Evolutionary conservation across 1,140 invertebrate species (phyloP).

Genomic region (Conopomorpha cramerella): DNA sequence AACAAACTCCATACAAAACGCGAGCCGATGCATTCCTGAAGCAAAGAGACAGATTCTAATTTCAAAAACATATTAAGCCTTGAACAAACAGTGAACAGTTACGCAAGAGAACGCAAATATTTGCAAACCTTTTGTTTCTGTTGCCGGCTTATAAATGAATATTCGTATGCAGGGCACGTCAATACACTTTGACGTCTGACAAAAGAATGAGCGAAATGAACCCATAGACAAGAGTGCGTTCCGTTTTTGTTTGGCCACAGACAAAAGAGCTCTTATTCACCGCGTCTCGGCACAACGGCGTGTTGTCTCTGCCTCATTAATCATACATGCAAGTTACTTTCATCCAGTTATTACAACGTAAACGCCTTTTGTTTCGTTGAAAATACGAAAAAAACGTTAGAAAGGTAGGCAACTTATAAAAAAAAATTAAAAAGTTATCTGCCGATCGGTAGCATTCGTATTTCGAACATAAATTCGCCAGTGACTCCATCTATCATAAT

Average conservation of each 20-base stretch:
- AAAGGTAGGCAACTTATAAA: background rate
- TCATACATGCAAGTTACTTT: background rate
- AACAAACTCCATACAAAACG: conserved; percentile 23
- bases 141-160: background rate
- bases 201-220: background rate
- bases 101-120: background rate
- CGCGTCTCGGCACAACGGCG: background rate
- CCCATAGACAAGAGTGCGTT: background rate
- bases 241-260: background rate
- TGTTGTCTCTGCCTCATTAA: background rate
- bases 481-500: background rate
- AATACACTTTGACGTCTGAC: background rate
- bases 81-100: background rate
- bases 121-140: background rate
- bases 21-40: conserved; percentile 12
- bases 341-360: background rate
- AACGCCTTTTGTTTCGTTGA: background rate
- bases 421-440: background rate
- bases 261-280: background rate
- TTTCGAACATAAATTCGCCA: background rate
- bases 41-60: background rate
- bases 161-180: background rate
- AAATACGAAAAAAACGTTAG: background rate
- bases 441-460: background rate
- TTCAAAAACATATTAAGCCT: background rate